Evolutionary conservation across 2,797 vertebrate species (phyloP).

Genomic region (Peromyscus eremicus): DNA sequence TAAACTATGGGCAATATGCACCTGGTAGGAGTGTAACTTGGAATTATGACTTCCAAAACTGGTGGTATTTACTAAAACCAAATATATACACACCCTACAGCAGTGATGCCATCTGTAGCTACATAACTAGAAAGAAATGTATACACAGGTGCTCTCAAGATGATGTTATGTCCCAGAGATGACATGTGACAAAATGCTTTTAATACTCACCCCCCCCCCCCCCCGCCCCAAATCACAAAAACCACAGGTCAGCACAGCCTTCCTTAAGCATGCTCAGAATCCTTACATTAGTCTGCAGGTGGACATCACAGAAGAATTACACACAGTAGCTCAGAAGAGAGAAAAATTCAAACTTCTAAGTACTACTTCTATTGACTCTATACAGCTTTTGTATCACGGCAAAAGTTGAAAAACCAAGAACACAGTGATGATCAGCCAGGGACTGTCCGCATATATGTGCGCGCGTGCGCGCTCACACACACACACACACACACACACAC

Average conservation of each 20-base stretch:
- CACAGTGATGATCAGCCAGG: not conserved
- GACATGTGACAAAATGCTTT: not conserved
- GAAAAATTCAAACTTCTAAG: not conserved
- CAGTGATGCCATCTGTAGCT: not conserved
- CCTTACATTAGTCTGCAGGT: not conserved
- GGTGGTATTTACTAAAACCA: constrained; percentile 17
- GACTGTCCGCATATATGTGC: no score
- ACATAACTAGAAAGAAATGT: not conserved
- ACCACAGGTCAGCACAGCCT: not conserved
- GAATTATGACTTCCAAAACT: constrained; percentile 22
- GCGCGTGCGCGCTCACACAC: no score
- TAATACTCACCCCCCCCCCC: not conserved
- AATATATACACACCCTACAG: not conserved
- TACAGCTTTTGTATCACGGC: not conserved
- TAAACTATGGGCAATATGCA: constrained; percentile 1
- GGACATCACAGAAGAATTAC: not conserved
- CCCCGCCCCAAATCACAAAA: not conserved
- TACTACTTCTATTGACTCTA: not conserved
- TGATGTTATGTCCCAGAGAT: not conserved
- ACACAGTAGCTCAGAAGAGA: not conserved
- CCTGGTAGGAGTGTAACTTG: not conserved
- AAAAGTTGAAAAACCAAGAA: not conserved
- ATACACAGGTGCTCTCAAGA: not conserved
- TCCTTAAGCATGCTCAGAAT: not conserved
- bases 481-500: not conserved